Conservation (phyloP, 2,113 vertebrate genomes). For the Solenodon paradoxus region DNA sequence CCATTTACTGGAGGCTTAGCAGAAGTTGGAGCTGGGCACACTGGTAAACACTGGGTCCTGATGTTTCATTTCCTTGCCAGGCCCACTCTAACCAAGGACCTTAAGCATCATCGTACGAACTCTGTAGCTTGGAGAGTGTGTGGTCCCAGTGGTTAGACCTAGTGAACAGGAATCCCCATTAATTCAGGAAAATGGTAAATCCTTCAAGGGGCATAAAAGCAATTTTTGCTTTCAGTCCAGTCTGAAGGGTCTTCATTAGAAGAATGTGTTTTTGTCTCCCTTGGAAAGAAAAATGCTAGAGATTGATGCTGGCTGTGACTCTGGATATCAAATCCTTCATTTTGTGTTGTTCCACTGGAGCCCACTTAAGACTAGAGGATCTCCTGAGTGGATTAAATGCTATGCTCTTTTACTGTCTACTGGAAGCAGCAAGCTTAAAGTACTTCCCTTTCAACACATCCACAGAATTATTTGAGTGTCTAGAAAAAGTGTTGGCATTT, state of each 20-base stretch:
- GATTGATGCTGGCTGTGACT: neutral
- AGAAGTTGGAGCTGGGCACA: neutral
- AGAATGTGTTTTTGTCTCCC: neutral
- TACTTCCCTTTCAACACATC: neutral
- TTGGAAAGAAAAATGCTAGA: neutral
- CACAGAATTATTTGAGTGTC: neutral
- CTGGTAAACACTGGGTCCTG: neutral
- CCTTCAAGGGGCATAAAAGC: neutral
- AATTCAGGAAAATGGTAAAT: neutral
- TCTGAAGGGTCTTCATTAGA: neutral
- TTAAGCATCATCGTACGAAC: neutral
- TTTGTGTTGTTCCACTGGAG: neutral
- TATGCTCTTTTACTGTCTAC: neutral
- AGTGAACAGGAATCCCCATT: neutral
- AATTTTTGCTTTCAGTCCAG: neutral
- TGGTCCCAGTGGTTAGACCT: neutral
- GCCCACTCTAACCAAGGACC: neutral
- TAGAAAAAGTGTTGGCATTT: conserved; percentile 41
- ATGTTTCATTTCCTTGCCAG: neutral
- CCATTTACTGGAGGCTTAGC: neutral
- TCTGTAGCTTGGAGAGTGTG: neutral
- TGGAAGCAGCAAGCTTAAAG: neutral
- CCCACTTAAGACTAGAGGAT: neutral
- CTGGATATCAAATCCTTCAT: neutral
- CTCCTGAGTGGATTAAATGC: neutral